A percentile compares a stretch with the other conserved stretches of the same genome.
Conservation (phyloP, 2,797 vertebrate genomes). For the Poecilia picta region DNA sequence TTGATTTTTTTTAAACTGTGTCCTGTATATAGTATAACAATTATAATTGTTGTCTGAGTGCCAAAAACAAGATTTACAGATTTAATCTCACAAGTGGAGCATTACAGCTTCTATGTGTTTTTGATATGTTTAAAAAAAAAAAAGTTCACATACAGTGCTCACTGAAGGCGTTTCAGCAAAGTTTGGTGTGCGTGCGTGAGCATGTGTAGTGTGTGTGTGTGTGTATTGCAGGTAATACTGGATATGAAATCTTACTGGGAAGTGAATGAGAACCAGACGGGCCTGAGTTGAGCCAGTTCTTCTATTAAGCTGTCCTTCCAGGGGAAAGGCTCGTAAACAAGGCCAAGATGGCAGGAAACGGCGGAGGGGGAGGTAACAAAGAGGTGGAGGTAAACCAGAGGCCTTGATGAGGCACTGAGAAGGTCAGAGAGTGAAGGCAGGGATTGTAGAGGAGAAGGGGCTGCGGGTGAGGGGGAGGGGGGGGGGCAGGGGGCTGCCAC, state of each 20-base stretch:
- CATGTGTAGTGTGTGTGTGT: constrained; percentile 4
- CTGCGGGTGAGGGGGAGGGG: neutral
- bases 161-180: constrained; percentile 26
- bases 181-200: constrained; percentile 13
- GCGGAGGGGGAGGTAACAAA: constrained; percentile 16
- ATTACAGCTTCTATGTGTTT: neutral
- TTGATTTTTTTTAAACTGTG: neutral
- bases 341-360: constrained; percentile 63
- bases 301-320: constrained; percentile 76
- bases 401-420: constrained; percentile 43
- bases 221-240: constrained; percentile 56
- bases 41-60: neutral
- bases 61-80: neutral
- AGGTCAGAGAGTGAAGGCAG: constrained; percentile 8
- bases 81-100: neutral
- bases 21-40: too few species aligned
- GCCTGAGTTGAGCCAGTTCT: constrained; percentile 68
- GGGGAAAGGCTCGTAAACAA: constrained; percentile 73
- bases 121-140: neutral
- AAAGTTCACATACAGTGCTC: constrained; percentile 1
- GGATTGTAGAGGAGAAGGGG: neutral
- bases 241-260: constrained; percentile 75
- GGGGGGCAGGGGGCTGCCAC: constrained; percentile 11
- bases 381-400: constrained; percentile 42
- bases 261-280: constrained; percentile 76